These are phyloP conservation scores for Trematomus loennbergii DNA, from an alignment of 2,113 vertebrate species.

Conservation along the genomic window DNA sequence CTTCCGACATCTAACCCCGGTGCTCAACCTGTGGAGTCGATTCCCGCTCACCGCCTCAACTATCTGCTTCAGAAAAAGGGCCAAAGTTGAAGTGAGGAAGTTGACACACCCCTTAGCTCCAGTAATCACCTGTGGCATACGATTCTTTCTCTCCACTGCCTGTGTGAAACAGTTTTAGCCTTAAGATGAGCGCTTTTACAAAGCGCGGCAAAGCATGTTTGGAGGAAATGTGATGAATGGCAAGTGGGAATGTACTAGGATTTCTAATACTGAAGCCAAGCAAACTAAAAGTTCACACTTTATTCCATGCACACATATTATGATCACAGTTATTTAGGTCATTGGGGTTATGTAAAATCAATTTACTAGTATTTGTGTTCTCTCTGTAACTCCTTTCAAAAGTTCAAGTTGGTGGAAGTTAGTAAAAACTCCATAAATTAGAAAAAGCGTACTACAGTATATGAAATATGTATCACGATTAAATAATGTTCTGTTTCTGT, in stretches of 20 bases:
- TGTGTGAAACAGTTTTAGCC: slow-evolving; percentile 45
- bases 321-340: background rate
- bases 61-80: slow-evolving; percentile 42
- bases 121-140: slow-evolving; percentile 53
- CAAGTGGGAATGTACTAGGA: slow-evolving; percentile 10
- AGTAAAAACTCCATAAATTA: background rate
- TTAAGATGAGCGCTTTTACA: slow-evolving; percentile 39
- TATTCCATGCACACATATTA: background rate
- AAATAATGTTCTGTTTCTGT: background rate
- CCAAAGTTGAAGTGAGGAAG: slow-evolving; percentile 51
- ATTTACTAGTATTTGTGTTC: slow-evolving; percentile 5
- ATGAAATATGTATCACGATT: background rate
- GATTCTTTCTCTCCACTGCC: slow-evolving; percentile 23
- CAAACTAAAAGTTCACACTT: slow-evolving; percentile 17
- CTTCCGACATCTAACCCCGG: slow-evolving; percentile 64
- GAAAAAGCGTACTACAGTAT: background rate
- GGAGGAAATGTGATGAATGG: slow-evolving; percentile 34
- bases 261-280: slow-evolving; percentile 19
- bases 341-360: background rate
- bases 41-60: slow-evolving; percentile 43
- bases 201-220: slow-evolving; percentile 32
- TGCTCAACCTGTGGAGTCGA: slow-evolving; percentile 61
- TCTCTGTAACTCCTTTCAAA: background rate
- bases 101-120: slow-evolving; percentile 57
- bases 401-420: background rate